Base-by-base conservation (phyloP, 2,888 invertebrate species). In the Cecidostiba fungosa region DNA sequence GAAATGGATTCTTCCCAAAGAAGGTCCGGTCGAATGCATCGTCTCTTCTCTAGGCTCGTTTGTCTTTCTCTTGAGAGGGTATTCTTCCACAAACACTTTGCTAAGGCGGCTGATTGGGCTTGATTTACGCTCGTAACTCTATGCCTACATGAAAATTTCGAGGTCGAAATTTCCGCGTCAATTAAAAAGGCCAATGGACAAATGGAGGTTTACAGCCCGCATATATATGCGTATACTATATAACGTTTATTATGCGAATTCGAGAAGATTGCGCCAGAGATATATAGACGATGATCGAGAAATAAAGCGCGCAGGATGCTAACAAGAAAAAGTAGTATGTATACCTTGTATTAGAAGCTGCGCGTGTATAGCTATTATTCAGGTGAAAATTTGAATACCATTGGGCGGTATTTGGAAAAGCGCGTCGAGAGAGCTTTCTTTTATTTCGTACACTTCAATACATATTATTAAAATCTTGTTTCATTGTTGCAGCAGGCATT, bases 381-480 rank as follows among this genome's bases (percentile, higher is more conserved):
- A 70, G 80, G 76, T 80, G 80, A 77, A 80, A 85, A 85, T 85
- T 85, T 85, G 74, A 80, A 80, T 80, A 80, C 80, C 80, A 85
- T 85, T 59, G 84, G 32, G 76, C 29, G 54, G 54, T n/a, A 3
- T n/a, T n/a, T 3, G 3, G 79, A 84, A 84, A 80, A 74, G 8
- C 26, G 36, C 39, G 69, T 39, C 39, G 43, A 10, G 39, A 5
- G 32, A 32, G 12, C 70, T 70, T 80, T 69, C 84, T 59, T 69
- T 69, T 78, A 47, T 47, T 19, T 73, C 43, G 16, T 73, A 26
- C 4, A n/a, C 14, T 3, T 39, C 69, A 69, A 69, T 78, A 29
- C 78, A 5, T 50, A 66, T 66, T 26, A 26, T 50, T 32, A 50
- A 8, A 19, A 12, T 69, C 23, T 72, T 59, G 77, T 70, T 72